phyloP scores from a whole-genome alignment of 2,888 invertebrate genomes.

The Nephrotoma appendiculata region DNA sequence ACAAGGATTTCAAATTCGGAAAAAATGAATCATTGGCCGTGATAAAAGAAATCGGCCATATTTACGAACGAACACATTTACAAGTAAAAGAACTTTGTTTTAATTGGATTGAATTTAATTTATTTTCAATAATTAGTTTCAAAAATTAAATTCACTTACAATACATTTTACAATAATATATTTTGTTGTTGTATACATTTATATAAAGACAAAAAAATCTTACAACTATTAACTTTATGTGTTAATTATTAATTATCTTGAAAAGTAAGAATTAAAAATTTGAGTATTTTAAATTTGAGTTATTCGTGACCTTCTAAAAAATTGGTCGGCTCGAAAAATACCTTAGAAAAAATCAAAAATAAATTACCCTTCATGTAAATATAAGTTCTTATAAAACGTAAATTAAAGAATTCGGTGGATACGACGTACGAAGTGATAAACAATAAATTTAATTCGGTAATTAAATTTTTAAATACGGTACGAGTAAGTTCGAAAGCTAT shows the following conservation, averaged over 20 bases:
- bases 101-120: not conserved
- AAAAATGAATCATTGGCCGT: no score
- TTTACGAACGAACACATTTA: no score
- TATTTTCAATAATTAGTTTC: not conserved
- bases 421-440: not conserved
- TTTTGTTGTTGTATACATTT: not conserved
- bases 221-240: not conserved
- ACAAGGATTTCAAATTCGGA: not conserved
- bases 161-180: not conserved
- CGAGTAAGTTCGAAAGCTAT: not conserved
- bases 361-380: not conserved
- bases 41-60: no score
- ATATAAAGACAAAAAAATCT: not conserved
- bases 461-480: not conserved
- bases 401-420: not conserved
- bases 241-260: not conserved
- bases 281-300: not conserved
- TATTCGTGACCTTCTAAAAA: not conserved
- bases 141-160: not conserved
- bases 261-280: not conserved
- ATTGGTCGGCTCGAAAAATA: not conserved
- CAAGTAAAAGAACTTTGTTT: no score
- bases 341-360: not conserved
- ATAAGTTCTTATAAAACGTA: no score
- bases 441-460: not conserved